These are phyloP conservation scores for Fringilla coelebs DNA, from an alignment of 2,797 vertebrate genomes.

Conservation along the genomic window DNA sequence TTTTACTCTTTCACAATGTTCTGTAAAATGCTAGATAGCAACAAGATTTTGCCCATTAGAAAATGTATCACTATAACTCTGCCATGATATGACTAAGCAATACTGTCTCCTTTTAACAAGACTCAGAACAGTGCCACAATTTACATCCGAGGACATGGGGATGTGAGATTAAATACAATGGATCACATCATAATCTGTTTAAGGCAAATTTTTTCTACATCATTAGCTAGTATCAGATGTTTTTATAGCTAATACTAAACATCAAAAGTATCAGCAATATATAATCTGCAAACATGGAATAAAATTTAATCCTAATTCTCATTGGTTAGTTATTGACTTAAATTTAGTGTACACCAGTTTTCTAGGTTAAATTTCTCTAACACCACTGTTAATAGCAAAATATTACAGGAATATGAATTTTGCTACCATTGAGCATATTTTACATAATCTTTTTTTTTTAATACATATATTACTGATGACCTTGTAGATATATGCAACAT, in stretches of 20 bases:
- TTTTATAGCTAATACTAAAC: not conserved
- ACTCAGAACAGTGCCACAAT: not conserved
- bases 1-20: not conserved
- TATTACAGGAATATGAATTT: not conserved
- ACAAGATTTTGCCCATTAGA: not conserved
- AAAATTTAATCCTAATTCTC: not conserved
- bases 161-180: not conserved
- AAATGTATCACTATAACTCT: not conserved
- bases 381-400: not conserved
- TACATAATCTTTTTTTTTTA: not conserved
- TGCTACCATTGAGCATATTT: not conserved
- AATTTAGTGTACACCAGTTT: not conserved
- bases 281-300: not conserved
- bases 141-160: not conserved
- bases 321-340: not conserved
- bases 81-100: not conserved
- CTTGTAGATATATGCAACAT: not conserved
- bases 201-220: not conserved
- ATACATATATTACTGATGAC: not conserved
- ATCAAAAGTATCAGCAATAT: not conserved
- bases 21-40: not conserved
- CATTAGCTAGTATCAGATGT: not conserved
- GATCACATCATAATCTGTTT: not conserved
- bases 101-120: not conserved
- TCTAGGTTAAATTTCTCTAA: not conserved